These are phyloP conservation scores for Sorex maritimensis DNA, from an alignment of 2,797 vertebrate genomes.

Conservation along the genomic window DNA sequence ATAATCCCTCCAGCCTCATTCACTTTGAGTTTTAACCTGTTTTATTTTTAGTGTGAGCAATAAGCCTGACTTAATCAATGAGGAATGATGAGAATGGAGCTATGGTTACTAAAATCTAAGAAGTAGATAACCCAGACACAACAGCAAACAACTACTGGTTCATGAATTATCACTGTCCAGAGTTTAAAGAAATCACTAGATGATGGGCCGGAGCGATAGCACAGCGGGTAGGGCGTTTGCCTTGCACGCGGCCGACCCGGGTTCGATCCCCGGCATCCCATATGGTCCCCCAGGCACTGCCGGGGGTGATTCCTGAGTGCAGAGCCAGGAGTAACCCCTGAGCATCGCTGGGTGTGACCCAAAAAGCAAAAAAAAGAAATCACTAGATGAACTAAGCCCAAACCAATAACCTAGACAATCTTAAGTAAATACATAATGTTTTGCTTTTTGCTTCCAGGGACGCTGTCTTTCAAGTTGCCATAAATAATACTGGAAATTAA, in stretches of 20 bases:
- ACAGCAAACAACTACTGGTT: not conserved
- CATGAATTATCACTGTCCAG: not conserved
- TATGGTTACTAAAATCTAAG: not conserved
- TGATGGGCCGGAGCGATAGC: too few species aligned
- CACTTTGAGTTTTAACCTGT: not conserved
- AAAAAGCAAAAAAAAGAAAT: too few species aligned
- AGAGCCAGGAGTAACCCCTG: too few species aligned
- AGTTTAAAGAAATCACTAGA: not conserved
- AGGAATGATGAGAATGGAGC: not conserved
- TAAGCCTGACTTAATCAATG: not conserved
- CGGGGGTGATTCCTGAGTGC: too few species aligned
- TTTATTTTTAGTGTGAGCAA: not conserved
- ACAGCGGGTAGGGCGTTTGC: too few species aligned
- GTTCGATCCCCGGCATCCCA: too few species aligned
- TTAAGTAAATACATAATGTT: not conserved
- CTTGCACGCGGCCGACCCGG: too few species aligned
- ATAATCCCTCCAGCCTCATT: too few species aligned
- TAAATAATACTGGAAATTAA: not conserved
- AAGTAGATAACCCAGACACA: not conserved
- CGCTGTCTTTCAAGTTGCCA: too few species aligned
- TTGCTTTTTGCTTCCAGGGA: not conserved
- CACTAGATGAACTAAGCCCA: not conserved
- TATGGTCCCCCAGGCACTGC: too few species aligned
- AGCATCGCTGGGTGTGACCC: too few species aligned
- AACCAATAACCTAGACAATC: not conserved